A percentile compares a stretch with the other conserved stretches of the same genome.
Evolutionary conservation across 1,140 invertebrate species (phyloP).

Genomic region (Drosophila bifasciata): DNA sequence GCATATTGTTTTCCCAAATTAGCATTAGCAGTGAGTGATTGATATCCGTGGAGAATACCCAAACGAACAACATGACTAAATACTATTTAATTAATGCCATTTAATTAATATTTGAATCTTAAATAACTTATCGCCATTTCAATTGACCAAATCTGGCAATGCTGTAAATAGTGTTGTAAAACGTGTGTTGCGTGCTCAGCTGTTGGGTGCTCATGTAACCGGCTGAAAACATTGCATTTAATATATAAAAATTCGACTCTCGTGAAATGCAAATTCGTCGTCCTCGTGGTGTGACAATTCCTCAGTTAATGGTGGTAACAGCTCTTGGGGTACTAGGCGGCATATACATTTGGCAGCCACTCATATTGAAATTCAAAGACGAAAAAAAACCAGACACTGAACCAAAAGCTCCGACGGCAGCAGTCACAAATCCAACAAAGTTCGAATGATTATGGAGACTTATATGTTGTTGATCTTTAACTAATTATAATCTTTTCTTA

Average conservation of each 20-base stretch:
- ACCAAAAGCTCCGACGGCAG: slow-evolving; percentile 7
- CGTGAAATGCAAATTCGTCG: slow-evolving; percentile 83
- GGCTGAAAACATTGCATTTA: slow-evolving; percentile 33
- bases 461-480: background rate
- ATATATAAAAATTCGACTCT: background rate
- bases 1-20: background rate
- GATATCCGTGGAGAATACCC: background rate
- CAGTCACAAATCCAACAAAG: slow-evolving; percentile 42
- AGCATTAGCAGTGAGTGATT: background rate
- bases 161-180: slow-evolving; percentile 6
- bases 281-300: slow-evolving; percentile 76
- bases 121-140: slow-evolving; percentile 1
- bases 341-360: slow-evolving; percentile 83
- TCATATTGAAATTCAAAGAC: slow-evolving; percentile 70
- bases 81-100: background rate
- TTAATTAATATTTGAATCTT: slow-evolving; percentile 12
- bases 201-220: slow-evolving; percentile 46
- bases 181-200: background rate
- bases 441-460: slow-evolving; percentile 10
- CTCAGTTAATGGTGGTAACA: slow-evolving; percentile 83
- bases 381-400: slow-evolving; percentile 44
- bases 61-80: background rate
- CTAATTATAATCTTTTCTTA: slow-evolving; percentile 30
- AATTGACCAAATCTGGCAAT: slow-evolving; percentile 27
- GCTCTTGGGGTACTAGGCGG: slow-evolving; percentile 80